A percentile compares a stretch with the other conserved stretches of the same genome.
These are phyloP conservation scores for Siphlonurus alternatus DNA, from an alignment of 2,888 invertebrate species.

Conservation along the genomic window DNA sequence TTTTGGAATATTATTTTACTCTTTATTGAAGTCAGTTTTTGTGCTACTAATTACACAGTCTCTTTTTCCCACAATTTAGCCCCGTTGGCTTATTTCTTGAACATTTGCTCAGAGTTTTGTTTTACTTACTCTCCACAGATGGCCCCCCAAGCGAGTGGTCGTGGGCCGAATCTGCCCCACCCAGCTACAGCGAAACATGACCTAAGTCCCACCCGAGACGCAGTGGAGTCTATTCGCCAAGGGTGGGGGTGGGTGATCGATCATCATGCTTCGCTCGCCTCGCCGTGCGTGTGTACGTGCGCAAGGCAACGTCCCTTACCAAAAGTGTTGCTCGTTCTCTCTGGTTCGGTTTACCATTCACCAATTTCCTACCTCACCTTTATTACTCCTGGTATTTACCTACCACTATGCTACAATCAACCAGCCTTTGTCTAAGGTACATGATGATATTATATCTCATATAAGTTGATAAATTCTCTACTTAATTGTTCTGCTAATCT, in stretches of 20 bases:
- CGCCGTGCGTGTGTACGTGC: not conserved
- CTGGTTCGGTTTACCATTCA: not conserved
- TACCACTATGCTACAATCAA: not conserved
- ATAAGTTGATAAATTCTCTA: not conserved
- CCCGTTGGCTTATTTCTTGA: not conserved
- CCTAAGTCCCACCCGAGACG: not conserved
- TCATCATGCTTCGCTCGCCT: not conserved
- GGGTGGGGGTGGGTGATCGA: not conserved
- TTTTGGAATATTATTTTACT: not conserved
- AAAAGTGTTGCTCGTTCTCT: not conserved
- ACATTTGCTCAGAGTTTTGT: conserved; percentile 13
- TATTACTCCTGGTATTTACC: not conserved
- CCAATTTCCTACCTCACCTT: too few relatives aligned
- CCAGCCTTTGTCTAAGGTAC: not conserved
- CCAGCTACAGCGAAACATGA: not conserved
- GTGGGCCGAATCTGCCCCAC: not conserved
- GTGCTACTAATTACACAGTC: not conserved
- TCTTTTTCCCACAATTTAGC: not conserved
- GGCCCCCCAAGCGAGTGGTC: conserved; percentile 7
- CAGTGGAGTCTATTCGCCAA: not conserved
- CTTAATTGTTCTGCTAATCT: not conserved
- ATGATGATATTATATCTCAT: not conserved
- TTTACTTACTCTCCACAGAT: conserved; percentile 15
- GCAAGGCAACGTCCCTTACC: not conserved
- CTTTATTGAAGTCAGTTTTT: not conserved